phyloP scores from a whole-genome alignment of 2,797 vertebrate species.

The Melopsittacus undulatus region DNA sequence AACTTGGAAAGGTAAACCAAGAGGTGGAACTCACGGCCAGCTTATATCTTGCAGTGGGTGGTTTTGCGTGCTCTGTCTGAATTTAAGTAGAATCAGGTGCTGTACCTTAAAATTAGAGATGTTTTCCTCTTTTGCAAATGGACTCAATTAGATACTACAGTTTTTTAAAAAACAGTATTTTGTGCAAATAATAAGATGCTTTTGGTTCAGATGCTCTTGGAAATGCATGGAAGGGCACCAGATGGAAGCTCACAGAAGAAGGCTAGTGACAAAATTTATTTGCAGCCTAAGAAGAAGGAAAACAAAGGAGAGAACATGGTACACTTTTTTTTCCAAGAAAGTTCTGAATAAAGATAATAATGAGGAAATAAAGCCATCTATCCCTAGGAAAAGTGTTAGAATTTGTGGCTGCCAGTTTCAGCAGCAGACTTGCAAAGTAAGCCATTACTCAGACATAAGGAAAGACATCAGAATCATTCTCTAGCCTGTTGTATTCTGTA shows the following conservation, averaged over 20 bases:
- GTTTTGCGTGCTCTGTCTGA: not conserved
- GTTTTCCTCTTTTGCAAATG: not conserved
- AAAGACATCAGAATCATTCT: not conserved
- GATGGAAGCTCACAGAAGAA: not conserved
- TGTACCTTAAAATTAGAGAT: not conserved
- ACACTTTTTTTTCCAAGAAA: not conserved
- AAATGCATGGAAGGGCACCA: not conserved
- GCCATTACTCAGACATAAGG: not conserved
- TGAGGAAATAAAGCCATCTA: not conserved
- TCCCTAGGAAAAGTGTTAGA: not conserved
- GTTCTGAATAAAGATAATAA: not conserved
- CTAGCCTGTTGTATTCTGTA: not conserved
- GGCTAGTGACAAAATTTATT: not conserved
- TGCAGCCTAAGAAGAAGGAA: not conserved
- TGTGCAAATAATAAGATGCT: not conserved
- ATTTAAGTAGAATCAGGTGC: not conserved
- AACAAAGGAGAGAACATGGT: not conserved
- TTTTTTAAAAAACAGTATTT: not conserved
- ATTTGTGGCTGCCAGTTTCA: not conserved
- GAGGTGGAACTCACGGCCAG: not conserved
- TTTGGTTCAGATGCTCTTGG: not conserved
- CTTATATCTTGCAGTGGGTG: not conserved
- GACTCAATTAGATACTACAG: not conserved
- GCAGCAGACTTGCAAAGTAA: not conserved
- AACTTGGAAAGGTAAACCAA: not conserved